phyloP scores from a whole-genome alignment of 2,797 vertebrate species.

The Holocentrus rufus region DNA sequence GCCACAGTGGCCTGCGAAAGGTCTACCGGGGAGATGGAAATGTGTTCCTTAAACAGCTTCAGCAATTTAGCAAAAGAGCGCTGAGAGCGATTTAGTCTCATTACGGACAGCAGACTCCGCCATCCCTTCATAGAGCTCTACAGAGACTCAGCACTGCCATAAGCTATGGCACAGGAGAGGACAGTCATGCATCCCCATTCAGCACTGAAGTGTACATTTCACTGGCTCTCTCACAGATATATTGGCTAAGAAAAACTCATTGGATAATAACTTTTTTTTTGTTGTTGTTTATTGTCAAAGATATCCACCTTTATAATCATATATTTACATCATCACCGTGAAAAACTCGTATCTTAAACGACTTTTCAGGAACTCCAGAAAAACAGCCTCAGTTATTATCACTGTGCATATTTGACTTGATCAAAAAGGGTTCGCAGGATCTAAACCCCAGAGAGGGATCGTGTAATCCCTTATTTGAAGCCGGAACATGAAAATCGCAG shows the following conservation, averaged over 20 bases:
- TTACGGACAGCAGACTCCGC: constrained; percentile 32
- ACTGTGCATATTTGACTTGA: no score
- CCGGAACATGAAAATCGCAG: no score
- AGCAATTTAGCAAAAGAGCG: constrained; percentile 55
- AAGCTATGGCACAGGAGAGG: constrained; percentile 8
- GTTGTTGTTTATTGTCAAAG: no score
- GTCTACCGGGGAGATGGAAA: constrained; percentile 44
- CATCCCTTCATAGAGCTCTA: constrained; percentile 22
- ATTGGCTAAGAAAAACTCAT: neutral
- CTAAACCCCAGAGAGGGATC: no score
- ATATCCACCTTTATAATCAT: no score
- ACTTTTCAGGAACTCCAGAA: no score
- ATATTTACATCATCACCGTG: no score
- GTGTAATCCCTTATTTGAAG: no score
- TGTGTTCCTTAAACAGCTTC: constrained; percentile 54
- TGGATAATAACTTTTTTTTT: no score
- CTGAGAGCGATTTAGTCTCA: constrained; percentile 44
- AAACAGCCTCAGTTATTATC: no score
- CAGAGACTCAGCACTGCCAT: constrained; percentile 10
- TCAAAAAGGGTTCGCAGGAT: no score
- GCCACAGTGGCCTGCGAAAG: constrained; percentile 46
- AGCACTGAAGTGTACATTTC: neutral
- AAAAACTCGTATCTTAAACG: no score
- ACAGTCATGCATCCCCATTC: neutral
- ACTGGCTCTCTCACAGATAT: constrained; percentile 12